A percentile compares a stretch with the other conserved stretches of the same genome.
phyloP scores from a whole-genome alignment of 2,797 vertebrate genomes.

The Coranthus polyacanthus region DNA sequence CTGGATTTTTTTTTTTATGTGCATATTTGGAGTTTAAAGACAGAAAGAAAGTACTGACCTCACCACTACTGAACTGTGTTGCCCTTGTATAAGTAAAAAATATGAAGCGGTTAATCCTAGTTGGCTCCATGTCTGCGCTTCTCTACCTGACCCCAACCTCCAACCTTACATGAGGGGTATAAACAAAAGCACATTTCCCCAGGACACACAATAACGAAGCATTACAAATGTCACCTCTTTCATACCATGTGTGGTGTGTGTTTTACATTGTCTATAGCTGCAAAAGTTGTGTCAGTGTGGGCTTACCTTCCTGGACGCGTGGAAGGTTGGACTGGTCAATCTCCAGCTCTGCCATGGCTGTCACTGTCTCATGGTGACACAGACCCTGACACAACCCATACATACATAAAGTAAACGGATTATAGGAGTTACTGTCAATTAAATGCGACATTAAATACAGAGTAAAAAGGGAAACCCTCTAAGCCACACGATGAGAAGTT shows the following conservation, averaged over 20 bases:
- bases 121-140: slow-evolving; percentile 27
- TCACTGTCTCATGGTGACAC: slow-evolving; percentile 68
- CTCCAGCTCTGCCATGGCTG: slow-evolving; percentile 85
- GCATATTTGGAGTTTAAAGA: not conserved
- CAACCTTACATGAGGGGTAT: slow-evolving; percentile 19
- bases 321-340: slow-evolving; percentile 86
- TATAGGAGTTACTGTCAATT: too few relatives aligned
- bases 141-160: slow-evolving; percentile 44
- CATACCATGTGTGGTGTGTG: not conserved
- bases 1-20: not conserved
- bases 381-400: slow-evolving; percentile 35
- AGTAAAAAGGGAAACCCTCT: too few relatives aligned
- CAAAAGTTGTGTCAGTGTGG: not conserved
- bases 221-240: not conserved
- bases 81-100: not conserved
- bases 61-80: not conserved
- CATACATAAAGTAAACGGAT: not conserved
- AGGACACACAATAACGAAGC: not conserved
- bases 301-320: slow-evolving; percentile 84
- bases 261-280: not conserved
- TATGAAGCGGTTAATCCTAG: slow-evolving; percentile 6
- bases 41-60: not conserved
- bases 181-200: slow-evolving; percentile 32
- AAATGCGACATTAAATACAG: too few relatives aligned
- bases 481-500: too few relatives aligned